These are phyloP conservation scores for Synergus japonicus DNA, from an alignment of 2,888 invertebrate species.

Conservation along the genomic window DNA sequence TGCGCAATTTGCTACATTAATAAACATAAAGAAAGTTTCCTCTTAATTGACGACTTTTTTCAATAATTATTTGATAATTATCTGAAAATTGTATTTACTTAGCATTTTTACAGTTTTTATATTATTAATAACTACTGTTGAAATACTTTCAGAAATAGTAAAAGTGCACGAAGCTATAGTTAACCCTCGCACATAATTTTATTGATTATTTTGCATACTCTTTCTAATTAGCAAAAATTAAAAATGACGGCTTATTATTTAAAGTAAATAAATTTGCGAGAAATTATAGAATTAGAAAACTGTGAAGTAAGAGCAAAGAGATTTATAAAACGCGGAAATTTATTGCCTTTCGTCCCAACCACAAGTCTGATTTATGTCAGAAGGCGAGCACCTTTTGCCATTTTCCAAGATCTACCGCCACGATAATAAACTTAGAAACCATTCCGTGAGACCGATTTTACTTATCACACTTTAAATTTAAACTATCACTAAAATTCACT, in stretches of 20 bases:
- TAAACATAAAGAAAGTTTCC: neutral
- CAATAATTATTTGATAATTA: neutral
- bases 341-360: conserved; percentile 41
- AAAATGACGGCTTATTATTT: neutral
- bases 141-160: too few relatives aligned
- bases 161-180: too few relatives aligned
- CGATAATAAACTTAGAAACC: conserved; percentile 41
- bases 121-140: neutral
- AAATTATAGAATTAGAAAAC: conserved; percentile 32
- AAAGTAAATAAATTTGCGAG: conserved; percentile 2
- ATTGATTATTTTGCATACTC: too few relatives aligned
- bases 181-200: too few relatives aligned
- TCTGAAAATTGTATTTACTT: neutral
- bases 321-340: conserved; percentile 39
- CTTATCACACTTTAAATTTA: conserved; percentile 39
- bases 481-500: conserved; percentile 39
- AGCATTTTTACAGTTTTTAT: neutral
- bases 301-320: conserved; percentile 15
- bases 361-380: conserved; percentile 41
- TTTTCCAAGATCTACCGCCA: conserved; percentile 38
- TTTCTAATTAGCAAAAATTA: neutral
- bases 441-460: conserved; percentile 40
- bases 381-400: conserved; percentile 41
- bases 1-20: neutral
- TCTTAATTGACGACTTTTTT: neutral